Conservation (phyloP, 2,888 invertebrate genomes). For the Aspidiotus destructor region DNA sequence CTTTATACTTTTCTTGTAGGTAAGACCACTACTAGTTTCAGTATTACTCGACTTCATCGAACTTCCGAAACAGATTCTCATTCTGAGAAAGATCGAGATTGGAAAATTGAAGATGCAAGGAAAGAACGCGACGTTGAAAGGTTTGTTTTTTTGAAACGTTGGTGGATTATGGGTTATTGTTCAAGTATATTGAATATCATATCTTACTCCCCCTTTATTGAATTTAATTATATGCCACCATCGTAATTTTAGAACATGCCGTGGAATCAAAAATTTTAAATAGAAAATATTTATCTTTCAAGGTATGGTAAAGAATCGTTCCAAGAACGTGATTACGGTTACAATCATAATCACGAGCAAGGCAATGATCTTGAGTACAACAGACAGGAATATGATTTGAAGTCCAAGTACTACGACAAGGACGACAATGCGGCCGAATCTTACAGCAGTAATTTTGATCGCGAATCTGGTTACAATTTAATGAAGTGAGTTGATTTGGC, state of each 20-base stretch:
- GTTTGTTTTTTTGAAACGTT: background rate
- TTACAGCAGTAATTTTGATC: constrained; percentile 11
- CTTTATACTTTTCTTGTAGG: background rate
- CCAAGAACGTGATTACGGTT: background rate
- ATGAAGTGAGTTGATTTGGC: constrained; percentile 10
- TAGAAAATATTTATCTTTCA: too few relatives aligned
- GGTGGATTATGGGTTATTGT: too few relatives aligned
- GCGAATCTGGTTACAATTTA: constrained; percentile 2
- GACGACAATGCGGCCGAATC: constrained; percentile 14
- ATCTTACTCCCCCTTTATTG: too few relatives aligned
- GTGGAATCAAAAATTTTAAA: too few relatives aligned
- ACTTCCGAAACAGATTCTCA: constrained; percentile 16
- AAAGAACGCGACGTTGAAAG: constrained; percentile 12
- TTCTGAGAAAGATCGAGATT: constrained; percentile 21
- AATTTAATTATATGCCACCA: too few relatives aligned
- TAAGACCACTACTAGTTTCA: too few relatives aligned
- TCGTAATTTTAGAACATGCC: too few relatives aligned
- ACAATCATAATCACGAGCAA: constrained; percentile 12
- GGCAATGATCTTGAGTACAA: background rate
- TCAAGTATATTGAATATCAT: too few relatives aligned
- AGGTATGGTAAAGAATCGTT: background rate
- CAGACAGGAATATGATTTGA: constrained; percentile 9
- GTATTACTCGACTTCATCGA: background rate
- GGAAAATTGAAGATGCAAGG: constrained; percentile 15
- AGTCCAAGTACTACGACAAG: constrained; percentile 9